Evolutionary conservation across 2,888 invertebrate species (phyloP).

Genomic region (Dendrolimus pini): DNA sequence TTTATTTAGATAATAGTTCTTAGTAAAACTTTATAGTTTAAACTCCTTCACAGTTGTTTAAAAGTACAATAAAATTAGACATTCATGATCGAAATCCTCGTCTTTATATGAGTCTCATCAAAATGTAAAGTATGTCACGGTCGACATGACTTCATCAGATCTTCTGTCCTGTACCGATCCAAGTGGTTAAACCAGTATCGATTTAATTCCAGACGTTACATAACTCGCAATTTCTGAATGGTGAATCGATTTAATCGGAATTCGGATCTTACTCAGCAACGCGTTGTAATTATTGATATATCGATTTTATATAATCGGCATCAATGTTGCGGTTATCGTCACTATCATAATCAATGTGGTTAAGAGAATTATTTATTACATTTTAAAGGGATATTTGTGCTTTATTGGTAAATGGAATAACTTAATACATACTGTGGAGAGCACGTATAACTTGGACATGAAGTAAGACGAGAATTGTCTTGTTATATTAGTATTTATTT

Average conservation of each 20-base stretch:
- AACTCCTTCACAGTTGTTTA: not conserved
- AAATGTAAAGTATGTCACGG: constrained; percentile 43
- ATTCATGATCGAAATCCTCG: constrained; percentile 21
- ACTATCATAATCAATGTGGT: no score
- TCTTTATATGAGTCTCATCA: constrained; percentile 19
- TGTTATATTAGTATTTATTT: no score
- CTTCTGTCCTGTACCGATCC: constrained; percentile 35
- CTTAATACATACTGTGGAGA: no score
- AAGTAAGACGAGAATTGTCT: no score
- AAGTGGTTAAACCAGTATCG: constrained; percentile 19
- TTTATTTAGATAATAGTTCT: no score
- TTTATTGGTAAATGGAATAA: not conserved
- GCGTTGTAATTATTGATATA: not conserved
- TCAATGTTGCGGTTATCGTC: no score
- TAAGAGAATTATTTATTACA: not conserved
- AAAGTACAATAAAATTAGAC: constrained; percentile 24
- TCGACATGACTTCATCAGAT: constrained; percentile 36
- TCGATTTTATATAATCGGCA: not conserved
- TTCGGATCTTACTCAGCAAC: not conserved
- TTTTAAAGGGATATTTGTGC: not conserved
- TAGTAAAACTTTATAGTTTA: no score
- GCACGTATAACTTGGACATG: no score
- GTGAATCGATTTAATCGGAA: not conserved
- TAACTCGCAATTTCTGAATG: constrained; percentile 11
- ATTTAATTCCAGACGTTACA: constrained; percentile 15